Evolutionary conservation across 2,797 vertebrate genomes (phyloP).

Genomic region (Monodelphis domestica): DNA sequence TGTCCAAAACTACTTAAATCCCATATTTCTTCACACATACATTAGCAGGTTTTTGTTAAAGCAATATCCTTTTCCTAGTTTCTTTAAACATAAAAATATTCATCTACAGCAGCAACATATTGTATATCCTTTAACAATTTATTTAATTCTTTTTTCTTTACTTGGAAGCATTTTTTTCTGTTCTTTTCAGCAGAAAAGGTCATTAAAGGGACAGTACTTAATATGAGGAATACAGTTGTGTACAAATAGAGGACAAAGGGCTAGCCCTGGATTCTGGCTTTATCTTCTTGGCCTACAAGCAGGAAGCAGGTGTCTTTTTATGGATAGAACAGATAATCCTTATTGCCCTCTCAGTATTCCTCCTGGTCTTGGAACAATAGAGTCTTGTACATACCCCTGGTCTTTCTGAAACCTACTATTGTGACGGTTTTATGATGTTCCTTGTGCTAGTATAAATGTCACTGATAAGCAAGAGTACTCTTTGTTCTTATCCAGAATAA

Average conservation of each 20-base stretch:
- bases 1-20: no score
- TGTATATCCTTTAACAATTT: background rate
- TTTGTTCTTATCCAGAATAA: background rate
- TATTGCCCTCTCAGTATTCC: background rate
- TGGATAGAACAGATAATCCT: background rate
- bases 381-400: background rate
- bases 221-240: background rate
- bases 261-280: background rate
- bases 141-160: background rate
- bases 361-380: background rate
- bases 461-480: background rate
- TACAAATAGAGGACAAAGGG: background rate
- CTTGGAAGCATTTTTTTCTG: background rate
- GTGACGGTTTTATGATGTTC: conserved; percentile 21
- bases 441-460: conserved; percentile 17
- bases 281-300: background rate
- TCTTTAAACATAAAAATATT: background rate
- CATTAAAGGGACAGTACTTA: background rate
- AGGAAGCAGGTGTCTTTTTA: background rate
- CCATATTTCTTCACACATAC: no score
- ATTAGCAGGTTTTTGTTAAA: no score
- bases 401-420: conserved; percentile 19
- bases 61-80: no score
- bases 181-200: background rate
- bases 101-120: background rate